Conservation (phyloP, 2,888 invertebrate genomes). For the Bellardia pandia region DNA sequence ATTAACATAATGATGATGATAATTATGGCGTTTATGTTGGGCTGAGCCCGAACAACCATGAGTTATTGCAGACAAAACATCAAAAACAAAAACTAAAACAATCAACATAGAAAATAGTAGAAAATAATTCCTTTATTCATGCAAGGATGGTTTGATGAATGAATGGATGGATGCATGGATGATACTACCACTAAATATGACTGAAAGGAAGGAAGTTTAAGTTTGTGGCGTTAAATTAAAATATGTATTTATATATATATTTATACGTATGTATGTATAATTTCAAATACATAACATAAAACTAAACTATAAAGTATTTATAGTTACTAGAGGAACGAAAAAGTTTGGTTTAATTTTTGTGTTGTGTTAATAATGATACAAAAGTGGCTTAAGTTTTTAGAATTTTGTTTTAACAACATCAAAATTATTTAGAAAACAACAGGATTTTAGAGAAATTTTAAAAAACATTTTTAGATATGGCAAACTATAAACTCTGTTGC, state of each 20-base stretch:
- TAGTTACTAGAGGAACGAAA: no score
- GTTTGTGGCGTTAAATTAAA: constrained; percentile 60
- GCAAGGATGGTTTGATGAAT: not conserved
- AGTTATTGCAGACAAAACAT: constrained; percentile 45
- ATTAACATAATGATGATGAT: constrained; percentile 37
- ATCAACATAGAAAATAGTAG: not conserved
- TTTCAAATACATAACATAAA: not conserved
- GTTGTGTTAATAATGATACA: not conserved
- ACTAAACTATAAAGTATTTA: not conserved
- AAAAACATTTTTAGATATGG: not conserved
- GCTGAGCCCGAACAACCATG: constrained; percentile 39
- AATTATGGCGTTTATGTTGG: constrained; percentile 17
- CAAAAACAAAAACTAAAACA: constrained; percentile 26
- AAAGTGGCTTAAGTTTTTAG: not conserved
- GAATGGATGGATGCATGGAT: not conserved
- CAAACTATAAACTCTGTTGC: no score
- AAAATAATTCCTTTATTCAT: constrained; percentile 27
- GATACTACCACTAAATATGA: not conserved
- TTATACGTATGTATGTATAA: not conserved
- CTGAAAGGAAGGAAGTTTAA: constrained; percentile 51
- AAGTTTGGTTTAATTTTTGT: not conserved
- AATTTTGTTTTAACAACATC: not conserved
- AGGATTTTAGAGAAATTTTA: not conserved
- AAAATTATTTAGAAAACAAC: not conserved
- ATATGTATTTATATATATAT: constrained; percentile 6